Evolutionary conservation across 2,113 vertebrate genomes (phyloP).

Genomic region (Oreochromis aureus): DNA sequence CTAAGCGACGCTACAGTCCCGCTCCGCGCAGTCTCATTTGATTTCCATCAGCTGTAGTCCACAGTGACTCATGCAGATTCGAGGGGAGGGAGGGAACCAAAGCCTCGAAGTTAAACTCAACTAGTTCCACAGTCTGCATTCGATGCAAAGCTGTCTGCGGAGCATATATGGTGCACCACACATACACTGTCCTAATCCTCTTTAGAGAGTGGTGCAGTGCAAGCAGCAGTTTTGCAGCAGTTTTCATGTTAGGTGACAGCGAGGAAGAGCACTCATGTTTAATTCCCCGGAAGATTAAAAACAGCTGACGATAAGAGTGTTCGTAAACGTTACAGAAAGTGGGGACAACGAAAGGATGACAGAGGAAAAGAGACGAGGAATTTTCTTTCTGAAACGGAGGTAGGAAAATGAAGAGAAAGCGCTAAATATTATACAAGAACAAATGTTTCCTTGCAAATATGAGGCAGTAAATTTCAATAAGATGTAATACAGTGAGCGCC

Average conservation of each 20-base stretch:
- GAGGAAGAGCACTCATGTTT: background rate
- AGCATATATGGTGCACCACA: background rate
- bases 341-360: background rate
- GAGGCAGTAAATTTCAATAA: background rate
- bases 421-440: background rate
- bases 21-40: conserved; percentile 6
- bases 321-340: background rate
- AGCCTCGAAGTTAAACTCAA: background rate
- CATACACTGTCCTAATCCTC: background rate
- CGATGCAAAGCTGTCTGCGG: background rate
- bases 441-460: background rate
- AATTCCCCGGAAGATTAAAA: conserved; percentile 13
- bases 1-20: background rate
- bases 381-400: background rate
- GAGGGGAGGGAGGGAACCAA: background rate
- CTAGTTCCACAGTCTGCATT: background rate
- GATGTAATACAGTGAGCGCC: background rate
- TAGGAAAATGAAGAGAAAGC: background rate
- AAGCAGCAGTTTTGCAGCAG: background rate
- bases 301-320: background rate
- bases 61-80: conserved; percentile 32
- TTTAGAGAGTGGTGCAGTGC: background rate
- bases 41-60: conserved; percentile 31
- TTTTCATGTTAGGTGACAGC: background rate
- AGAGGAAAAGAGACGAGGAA: background rate